Conservation (phyloP, 2,113 vertebrate genomes). For the Crypturellus undulatus region DNA sequence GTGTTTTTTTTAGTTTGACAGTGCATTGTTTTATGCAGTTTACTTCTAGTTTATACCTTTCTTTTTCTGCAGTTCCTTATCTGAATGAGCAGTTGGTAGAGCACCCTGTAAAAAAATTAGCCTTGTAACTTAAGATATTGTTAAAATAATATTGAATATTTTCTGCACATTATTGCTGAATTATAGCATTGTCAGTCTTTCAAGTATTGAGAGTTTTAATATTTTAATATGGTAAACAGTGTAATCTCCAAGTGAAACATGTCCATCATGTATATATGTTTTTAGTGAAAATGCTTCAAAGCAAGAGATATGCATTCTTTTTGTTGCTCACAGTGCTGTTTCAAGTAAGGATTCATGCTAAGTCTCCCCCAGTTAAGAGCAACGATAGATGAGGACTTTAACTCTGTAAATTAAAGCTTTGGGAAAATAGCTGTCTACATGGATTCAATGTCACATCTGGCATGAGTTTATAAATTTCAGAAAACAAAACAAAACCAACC, state of each 20-base stretch:
- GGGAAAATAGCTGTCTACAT: neutral
- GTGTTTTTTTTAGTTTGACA: neutral
- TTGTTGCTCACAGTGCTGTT: neutral
- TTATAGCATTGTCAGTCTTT: neutral
- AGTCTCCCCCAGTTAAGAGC: neutral
- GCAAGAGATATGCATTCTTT: neutral
- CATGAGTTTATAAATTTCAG: neutral
- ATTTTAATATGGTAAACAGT: neutral
- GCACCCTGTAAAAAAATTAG: neutral
- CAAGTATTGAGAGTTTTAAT: neutral
- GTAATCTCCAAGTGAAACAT: neutral
- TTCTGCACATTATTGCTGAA: neutral
- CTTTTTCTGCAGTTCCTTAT: neutral
- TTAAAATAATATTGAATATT: too few species aligned
- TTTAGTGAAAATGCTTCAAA: neutral
- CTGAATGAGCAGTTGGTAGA: neutral
- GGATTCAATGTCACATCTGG: slow-evolving; percentile 25
- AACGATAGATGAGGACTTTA: neutral
- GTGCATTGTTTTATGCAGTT: neutral
- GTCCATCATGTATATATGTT: neutral
- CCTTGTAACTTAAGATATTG: too few species aligned
- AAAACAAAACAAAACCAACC: neutral
- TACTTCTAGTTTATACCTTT: neutral
- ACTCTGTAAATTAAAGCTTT: neutral
- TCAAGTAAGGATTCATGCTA: neutral